Base-by-base conservation (phyloP, 1,140 invertebrate species). In the Zaprionus ornatus region DNA sequence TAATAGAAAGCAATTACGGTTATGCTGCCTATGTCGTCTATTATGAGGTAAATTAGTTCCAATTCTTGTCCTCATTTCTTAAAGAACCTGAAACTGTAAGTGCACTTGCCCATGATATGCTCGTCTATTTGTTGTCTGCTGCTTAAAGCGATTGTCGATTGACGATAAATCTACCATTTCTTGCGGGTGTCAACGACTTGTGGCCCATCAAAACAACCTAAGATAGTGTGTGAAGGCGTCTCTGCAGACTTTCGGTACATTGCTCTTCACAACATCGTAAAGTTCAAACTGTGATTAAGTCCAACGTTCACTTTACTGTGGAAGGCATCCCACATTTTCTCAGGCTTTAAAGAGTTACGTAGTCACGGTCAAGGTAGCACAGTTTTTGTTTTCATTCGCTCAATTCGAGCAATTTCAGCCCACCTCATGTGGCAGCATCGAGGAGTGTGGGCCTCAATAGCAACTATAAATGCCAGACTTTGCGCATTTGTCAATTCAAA, bases 361-460 rank as follows among this genome's bases (percentile, higher is more conserved):
- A 40, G 66, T 63, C 72, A 70, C 66, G 72, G 72, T 74, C 72
- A 74, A 74, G 72, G 72, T 32, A 74, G 27, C n/a, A 23, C 7
- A 29, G 17, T 23, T 66, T 48, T 66, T 57, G 23, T 27, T 56
- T 66, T 66, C 42, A 70, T 37, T 63, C 50, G 29, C 40, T 17
- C 40, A 56, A 10, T 32, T 21, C 19, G 12, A 15, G n/a, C 13
- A 40, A 25, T 23, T 35, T 35, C 42, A 37, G 21, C 37, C 59
- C 50, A 71, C 57, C 15, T 29, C 27, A 12, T 27, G 37, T 21
- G 45, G 23, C 21, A 40, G 21, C 35, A 50, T 29, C 1, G 27
- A 19, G 66, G 27, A 19, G 66, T 63, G 72, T 74, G 59, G 72
- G 72, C 37, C 62, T 63, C 19, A 52, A 63, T 21, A 64, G 19